Base-by-base conservation (phyloP, 1,140 invertebrate genomes). In the Drosophila sechellia region DNA sequence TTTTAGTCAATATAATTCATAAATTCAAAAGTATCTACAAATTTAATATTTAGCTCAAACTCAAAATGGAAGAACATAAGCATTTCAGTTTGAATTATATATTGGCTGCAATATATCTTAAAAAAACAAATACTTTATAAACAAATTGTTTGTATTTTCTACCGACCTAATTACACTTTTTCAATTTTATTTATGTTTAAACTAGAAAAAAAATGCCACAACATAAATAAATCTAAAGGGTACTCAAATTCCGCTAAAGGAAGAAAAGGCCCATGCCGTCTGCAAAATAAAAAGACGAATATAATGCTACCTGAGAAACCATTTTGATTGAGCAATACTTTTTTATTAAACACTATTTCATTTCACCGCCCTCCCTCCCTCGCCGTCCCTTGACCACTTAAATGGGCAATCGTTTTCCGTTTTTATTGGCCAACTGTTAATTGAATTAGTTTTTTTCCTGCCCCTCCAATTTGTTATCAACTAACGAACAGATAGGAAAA, bases 301-400 rank as follows among this genome's bases (percentile, higher is more conserved):
- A 43, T 43, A 68, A 68, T 68, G 60, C 64, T 68, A 68, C 59
- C 60, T 65, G 59, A 31, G 59, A 37, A 65, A 68, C 64, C 64
- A 78, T 54, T 86, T 85, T 81, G 81, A 85, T 85, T 86, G 81
- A 73, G 77, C 81, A 77, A 73, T 81, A 64, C 59, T 55, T 45
- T 75, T 64, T 53, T 68, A 68, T 68, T 56, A 50, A 40, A 69
- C 49, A 54, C 48, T 53, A 65, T 69, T 69, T 54, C 40, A 40
- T 34, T 39, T 15, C 40, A 11, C 40, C 15, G 12, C 25, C 12
- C 25, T 2, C 0, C 37, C 0, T 34, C 27, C 4, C 40, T 17
- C 0, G 13, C 56, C 25, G 10, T 25, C 5, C 11, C 20, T n/a
- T 46, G 58, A 31, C 17, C 58, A 56, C 39, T 79, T 75, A 48